Evolutionary conservation across 2,113 vertebrate species (phyloP).

Genomic region (Hiodon alosoides): DNA sequence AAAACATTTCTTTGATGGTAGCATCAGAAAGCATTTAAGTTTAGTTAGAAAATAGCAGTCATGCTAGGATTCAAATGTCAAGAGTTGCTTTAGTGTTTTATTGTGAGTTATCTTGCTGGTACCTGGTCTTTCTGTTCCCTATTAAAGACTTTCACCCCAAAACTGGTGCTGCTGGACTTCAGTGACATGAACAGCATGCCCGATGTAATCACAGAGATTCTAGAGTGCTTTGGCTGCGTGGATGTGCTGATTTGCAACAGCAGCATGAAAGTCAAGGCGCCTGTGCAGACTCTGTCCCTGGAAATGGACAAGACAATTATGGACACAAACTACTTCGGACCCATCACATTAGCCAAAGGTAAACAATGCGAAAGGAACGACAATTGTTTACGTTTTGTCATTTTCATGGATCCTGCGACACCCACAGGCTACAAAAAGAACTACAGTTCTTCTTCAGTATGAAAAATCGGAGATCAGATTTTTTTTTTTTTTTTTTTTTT

Average conservation of each 20-base stretch:
- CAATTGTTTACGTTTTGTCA: too few species aligned
- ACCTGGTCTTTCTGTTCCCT: constrained; percentile 34
- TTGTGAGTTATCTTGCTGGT: background rate
- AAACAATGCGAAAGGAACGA: background rate
- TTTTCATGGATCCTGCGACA: too few species aligned
- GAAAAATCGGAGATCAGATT: too few species aligned
- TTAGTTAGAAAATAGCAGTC: too few species aligned
- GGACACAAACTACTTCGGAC: constrained; percentile 94
- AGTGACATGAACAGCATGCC: constrained; percentile 77
- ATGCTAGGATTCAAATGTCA: too few species aligned
- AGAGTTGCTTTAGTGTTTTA: background rate
- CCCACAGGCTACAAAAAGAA: too few species aligned
- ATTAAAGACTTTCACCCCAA: constrained; percentile 83
- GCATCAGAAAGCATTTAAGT: too few species aligned
- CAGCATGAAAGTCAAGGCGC: constrained; percentile 85
- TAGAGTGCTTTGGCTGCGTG: constrained; percentile 86
- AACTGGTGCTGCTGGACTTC: constrained; percentile 85
- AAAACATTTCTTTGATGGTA: too few species aligned
- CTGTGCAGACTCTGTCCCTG: constrained; percentile 78
- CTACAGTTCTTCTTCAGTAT: too few species aligned
- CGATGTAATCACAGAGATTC: constrained; percentile 75
- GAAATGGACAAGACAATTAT: constrained; percentile 90
- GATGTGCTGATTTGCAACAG: constrained; percentile 87
- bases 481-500: too few species aligned
- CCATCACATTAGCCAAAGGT: constrained; percentile 89